Conservation (phyloP, 2,888 invertebrate genomes). For the Acanthosoma haemorrhoidale region DNA sequence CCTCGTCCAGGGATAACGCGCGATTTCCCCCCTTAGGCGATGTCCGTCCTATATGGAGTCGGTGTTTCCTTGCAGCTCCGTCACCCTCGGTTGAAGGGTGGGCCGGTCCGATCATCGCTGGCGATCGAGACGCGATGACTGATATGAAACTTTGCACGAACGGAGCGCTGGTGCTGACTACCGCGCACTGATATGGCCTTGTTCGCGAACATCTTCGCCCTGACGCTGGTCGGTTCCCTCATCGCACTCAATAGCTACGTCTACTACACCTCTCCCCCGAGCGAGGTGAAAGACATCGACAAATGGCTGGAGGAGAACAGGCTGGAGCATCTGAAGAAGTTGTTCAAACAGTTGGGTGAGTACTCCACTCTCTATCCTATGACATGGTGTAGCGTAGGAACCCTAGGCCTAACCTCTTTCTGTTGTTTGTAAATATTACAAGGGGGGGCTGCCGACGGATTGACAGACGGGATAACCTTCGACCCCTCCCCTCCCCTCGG, state of each 20-base stretch:
- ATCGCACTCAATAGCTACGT: not conserved
- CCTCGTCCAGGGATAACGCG: not conserved
- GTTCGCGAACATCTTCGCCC: not conserved
- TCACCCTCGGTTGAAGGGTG: too few species aligned
- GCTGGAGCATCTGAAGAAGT: slow-evolving; percentile 60
- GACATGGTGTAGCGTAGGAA: too few species aligned
- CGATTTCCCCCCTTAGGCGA: too few species aligned
- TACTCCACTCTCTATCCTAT: slow-evolving; percentile 40
- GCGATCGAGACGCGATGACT: too few species aligned
- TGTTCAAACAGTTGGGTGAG: slow-evolving; percentile 69
- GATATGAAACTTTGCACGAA: not conserved
- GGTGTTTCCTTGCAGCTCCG: too few species aligned
- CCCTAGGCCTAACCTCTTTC: too few species aligned
- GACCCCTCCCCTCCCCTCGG: not conserved
- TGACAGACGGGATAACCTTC: slow-evolving; percentile 12
- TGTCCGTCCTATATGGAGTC: too few species aligned
- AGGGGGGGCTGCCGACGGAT: not conserved
- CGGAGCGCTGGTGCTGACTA: not conserved
- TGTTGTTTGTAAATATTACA: too few species aligned
- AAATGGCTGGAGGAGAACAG: slow-evolving; percentile 71
- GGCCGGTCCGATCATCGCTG: too few species aligned
- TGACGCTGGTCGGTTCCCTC: not conserved
- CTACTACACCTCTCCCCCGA: not conserved
- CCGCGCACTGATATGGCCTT: too few species aligned
- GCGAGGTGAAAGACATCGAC: slow-evolving; percentile 54